A percentile compares a stretch with the other conserved stretches of the same genome.
These are phyloP conservation scores for Synergus gifuensis DNA, from an alignment of 2,888 invertebrate species.

Conservation along the genomic window DNA sequence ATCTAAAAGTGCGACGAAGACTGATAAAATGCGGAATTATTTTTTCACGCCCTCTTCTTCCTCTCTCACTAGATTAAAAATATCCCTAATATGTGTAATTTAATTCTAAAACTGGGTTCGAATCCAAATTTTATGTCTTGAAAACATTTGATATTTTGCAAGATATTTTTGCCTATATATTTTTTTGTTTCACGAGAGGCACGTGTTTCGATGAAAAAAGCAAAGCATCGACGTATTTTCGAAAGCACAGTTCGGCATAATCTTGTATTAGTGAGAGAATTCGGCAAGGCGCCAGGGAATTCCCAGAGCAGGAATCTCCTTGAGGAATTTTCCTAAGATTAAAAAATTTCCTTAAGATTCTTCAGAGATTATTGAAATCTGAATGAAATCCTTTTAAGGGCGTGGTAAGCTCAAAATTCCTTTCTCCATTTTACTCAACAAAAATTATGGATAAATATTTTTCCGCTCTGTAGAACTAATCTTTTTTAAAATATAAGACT, in stretches of 20 bases:
- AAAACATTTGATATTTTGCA: neutral
- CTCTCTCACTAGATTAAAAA: too few species aligned
- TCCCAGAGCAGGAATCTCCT: neutral
- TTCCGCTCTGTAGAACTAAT: too few species aligned
- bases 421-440: too few species aligned
- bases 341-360: neutral
- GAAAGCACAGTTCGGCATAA: neutral
- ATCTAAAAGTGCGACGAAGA: too few species aligned
- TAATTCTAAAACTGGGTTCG: neutral
- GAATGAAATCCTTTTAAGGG: neutral
- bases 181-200: neutral
- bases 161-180: neutral
- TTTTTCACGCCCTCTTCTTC: too few species aligned
- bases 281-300: slow-evolving; percentile 22
- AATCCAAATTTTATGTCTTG: neutral
- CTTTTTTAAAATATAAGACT: too few species aligned
- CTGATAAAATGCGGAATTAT: too few species aligned
- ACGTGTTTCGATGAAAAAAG: neutral
- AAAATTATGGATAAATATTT: too few species aligned
- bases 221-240: neutral
- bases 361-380: neutral
- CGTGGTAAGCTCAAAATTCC: too few species aligned
- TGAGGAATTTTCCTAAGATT: neutral
- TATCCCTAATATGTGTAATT: neutral
- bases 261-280: neutral